phyloP scores from a whole-genome alignment of 2,113 vertebrate genomes.

The Symphodus melops region DNA sequence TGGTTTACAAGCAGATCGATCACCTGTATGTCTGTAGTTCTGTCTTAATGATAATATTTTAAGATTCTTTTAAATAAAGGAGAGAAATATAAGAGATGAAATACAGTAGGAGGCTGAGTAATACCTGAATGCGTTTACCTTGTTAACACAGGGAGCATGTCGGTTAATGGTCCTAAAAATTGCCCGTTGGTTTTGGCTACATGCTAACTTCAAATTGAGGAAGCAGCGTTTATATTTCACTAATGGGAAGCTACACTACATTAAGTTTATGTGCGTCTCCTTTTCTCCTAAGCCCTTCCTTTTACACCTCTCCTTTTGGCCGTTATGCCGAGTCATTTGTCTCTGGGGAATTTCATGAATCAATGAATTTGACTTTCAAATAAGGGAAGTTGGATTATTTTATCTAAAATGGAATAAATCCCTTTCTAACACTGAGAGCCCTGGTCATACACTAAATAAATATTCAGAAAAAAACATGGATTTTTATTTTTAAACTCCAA shows the following conservation, averaged over 20 bases:
- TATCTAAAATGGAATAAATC: no score
- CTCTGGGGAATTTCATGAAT: slow-evolving; percentile 10
- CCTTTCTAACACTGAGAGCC: no score
- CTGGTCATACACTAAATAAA: no score
- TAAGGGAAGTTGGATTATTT: neutral
- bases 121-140: neutral
- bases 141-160: slow-evolving; percentile 14
- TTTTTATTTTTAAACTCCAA: no score
- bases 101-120: neutral
- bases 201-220: slow-evolving; percentile 3
- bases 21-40: no score
- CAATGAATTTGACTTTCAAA: slow-evolving; percentile 4
- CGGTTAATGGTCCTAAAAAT: slow-evolving; percentile 42
- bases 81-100: neutral
- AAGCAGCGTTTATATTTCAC: slow-evolving; percentile 10
- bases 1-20: neutral
- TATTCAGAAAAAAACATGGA: no score
- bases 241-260: slow-evolving; percentile 26
- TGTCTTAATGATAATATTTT: no score
- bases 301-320: neutral
- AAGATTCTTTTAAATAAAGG: neutral
- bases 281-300: neutral
- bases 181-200: slow-evolving; percentile 30
- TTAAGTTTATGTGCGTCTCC: slow-evolving; percentile 30
- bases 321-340: neutral